Base-by-base conservation (phyloP, 1,140 invertebrate species). In the Ephestia elutella region DNA sequence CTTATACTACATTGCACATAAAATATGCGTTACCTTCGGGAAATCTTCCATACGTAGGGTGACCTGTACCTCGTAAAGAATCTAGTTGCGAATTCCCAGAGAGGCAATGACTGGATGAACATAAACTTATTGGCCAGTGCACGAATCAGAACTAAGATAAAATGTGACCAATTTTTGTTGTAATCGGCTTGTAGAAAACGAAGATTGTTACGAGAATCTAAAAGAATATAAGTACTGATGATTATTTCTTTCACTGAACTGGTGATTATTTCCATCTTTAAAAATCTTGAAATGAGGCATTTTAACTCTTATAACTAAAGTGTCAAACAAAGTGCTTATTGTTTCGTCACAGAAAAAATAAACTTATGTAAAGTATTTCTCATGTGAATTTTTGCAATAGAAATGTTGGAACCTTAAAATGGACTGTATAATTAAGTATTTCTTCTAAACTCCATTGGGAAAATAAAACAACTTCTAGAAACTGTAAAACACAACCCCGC, bases 21-120 rank as follows among this genome's bases (percentile, higher is more conserved):
- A 82, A 73, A 75, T 82, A 82, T 82, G 74, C 77, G 71, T 74
- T 70, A 75, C 77, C 75, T 66, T 49, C 60, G 79, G 80, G 80
- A 80, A 82, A 82, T 82, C 77, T 82, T 78, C 64, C 58, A 59
- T 64, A 55, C 65, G 59, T 15, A 44, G 73, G 66, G 75, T 70
- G 71, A 25, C 21, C 21, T 2, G 21, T 77, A 77, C 69, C 73
- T 76, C 75, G 71, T 76, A 78, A 76, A 76, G 73, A 73, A 82
- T 78, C 73, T 71, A 66, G 73, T 71, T 77, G 76, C 71, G 77
- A 80, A 78, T 60, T 56, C 63, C 73, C 70, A 35, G 48, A 51
- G 69, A 71, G 71, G 57, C 61, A 58, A 66, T 74, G 68, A 15
- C n/a, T 15, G n/a, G 1, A 44, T 44, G 1, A 35, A 11, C 3